These are phyloP conservation scores for Mimas tiliae DNA, from an alignment of 2,888 invertebrate genomes.

Conservation along the genomic window DNA sequence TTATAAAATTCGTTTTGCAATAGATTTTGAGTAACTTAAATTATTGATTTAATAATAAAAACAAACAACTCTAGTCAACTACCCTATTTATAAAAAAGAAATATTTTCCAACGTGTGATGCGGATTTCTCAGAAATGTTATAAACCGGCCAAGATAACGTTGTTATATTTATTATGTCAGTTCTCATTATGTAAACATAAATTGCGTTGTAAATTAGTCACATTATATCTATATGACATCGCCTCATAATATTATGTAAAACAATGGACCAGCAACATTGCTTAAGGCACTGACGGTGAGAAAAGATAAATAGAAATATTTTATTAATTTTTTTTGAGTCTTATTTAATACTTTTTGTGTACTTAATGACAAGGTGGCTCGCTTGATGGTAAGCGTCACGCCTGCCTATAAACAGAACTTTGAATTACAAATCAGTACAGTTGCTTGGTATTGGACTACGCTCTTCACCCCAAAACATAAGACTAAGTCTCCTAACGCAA, in stretches of 20 bases:
- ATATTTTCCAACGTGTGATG: neutral
- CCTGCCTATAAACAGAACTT: too few relatives aligned
- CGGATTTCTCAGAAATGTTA: neutral
- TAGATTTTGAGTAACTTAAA: too few relatives aligned
- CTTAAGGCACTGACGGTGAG: constrained; percentile 2
- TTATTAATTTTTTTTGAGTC: neutral
- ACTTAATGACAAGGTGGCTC: too few relatives aligned
- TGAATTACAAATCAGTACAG: too few relatives aligned
- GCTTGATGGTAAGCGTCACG: too few relatives aligned
- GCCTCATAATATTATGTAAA: neutral
- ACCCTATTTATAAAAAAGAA: neutral
- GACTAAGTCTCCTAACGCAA: too few relatives aligned
- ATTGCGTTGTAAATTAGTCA: constrained; percentile 9
- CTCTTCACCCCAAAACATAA: too few relatives aligned
- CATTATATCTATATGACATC: neutral
- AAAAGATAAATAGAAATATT: neutral
- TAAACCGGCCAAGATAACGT: constrained; percentile 4
- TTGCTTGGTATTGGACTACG: too few relatives aligned
- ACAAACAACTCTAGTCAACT: too few relatives aligned
- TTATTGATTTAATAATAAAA: too few relatives aligned
- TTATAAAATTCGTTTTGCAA: too few relatives aligned
- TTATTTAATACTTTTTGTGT: neutral
- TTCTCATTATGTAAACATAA: neutral
- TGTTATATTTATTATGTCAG: neutral
- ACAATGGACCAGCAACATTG: constrained; percentile 6